phyloP scores from a whole-genome alignment of 2,797 vertebrate genomes.

The Trichosurus vulpecula region DNA sequence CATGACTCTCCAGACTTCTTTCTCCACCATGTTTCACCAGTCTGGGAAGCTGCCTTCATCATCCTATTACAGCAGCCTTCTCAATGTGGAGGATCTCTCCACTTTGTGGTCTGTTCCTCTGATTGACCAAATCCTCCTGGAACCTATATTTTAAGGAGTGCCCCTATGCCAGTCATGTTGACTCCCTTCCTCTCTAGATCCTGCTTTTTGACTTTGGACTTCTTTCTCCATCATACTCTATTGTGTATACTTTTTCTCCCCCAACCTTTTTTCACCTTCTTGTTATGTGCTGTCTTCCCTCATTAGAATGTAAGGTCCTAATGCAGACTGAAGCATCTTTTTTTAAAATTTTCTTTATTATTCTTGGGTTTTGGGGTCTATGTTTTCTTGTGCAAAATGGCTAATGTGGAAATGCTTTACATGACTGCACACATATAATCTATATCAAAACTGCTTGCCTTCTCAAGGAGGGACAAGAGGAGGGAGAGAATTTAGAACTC shows the following conservation, averaged over 20 bases:
- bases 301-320: not conserved
- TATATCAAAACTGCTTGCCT: not conserved
- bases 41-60: not conserved
- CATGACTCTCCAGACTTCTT: not conserved
- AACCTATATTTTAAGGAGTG: not conserved
- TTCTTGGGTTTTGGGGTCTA: not conserved
- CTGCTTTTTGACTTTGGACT: not conserved
- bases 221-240: not conserved
- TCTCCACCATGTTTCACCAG: not conserved
- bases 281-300: not conserved
- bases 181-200: not conserved
- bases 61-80: not conserved
- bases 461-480: not conserved
- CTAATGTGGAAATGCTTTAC: not conserved
- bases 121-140: not conserved
- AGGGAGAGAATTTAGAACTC: not conserved
- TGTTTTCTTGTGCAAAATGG: not conserved
- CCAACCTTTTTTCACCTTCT: not conserved
- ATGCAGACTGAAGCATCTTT: not conserved
- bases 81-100: not conserved
- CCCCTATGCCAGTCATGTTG: not conserved
- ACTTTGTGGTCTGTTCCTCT: not conserved
- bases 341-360: not conserved
- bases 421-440: not conserved
- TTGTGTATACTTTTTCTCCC: not conserved